Conservation (phyloP, 2,888 invertebrate species). For the Apodemia duryi region DNA sequence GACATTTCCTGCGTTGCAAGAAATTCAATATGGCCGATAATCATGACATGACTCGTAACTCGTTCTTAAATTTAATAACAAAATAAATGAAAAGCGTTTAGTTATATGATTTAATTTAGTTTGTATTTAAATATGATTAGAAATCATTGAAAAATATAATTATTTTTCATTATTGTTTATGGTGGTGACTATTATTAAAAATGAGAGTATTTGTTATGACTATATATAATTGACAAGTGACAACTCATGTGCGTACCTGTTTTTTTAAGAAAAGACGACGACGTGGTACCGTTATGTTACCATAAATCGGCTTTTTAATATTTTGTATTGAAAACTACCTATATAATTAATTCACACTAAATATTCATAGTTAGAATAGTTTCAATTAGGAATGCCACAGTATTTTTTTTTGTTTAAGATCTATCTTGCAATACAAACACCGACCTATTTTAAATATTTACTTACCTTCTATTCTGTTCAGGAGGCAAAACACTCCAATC, state of each 20-base stretch:
- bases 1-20: conserved; percentile 79
- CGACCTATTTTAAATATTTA: conserved; percentile 26
- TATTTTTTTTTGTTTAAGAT: too few species aligned
- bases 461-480: conserved; percentile 90
- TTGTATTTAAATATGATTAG: background rate
- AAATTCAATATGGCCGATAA: conserved; percentile 78
- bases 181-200: background rate
- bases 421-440: background rate
- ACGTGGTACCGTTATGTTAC: conserved; percentile 8
- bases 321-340: background rate
- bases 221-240: conserved; percentile 19
- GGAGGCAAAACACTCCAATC: conserved; percentile 93
- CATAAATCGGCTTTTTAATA: background rate
- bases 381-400: too few species aligned
- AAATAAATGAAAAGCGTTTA: background rate
- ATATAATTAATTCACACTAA: background rate
- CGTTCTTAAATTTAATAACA: conserved; percentile 26
- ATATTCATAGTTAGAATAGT: too few species aligned
- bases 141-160: conserved; percentile 1
- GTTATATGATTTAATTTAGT: background rate
- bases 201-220: conserved; percentile 23
- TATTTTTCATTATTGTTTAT: background rate
- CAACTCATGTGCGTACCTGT: conserved; percentile 22
- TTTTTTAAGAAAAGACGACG: conserved; percentile 21
- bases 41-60: conserved; percentile 39